Conservation (phyloP, 2,113 vertebrate genomes). For the Coptodon bakossiorum region DNA sequence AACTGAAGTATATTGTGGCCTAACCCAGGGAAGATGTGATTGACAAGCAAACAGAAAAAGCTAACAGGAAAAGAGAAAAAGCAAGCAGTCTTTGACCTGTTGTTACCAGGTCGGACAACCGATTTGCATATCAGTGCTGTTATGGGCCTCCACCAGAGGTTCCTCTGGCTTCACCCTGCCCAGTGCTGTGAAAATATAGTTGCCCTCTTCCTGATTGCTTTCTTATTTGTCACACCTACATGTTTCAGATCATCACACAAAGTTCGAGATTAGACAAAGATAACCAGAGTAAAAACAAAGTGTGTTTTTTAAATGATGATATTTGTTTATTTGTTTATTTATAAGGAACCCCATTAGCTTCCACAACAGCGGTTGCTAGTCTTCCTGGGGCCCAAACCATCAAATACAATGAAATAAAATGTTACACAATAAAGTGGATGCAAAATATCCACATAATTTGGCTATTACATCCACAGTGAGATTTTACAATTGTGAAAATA, state of each 20-base stretch:
- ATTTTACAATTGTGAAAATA: neutral
- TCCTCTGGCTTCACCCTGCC: neutral
- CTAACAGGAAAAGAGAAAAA: neutral
- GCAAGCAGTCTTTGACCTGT: neutral
- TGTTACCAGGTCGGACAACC: neutral
- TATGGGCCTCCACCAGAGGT: neutral
- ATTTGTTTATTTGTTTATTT: neutral
- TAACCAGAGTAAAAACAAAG: neutral
- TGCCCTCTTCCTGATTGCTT: neutral
- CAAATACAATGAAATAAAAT: neutral
- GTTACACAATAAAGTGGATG: neutral
- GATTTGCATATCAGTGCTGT: neutral
- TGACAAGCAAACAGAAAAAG: neutral
- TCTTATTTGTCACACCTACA: neutral
- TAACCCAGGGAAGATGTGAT: neutral
- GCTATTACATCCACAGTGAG: neutral
- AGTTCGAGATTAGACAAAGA: neutral
- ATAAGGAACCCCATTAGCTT: neutral
- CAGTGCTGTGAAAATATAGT: neutral
- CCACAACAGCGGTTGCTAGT: fast-evolving
- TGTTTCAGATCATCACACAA: neutral
- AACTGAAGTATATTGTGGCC: neutral
- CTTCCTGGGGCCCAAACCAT: neutral
- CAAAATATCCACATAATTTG: neutral
- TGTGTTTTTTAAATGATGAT: neutral